Percentiles rank a stretch among this genome's conserved stretches.
These are phyloP conservation scores for Sebastes cheni DNA, from an alignment of 2,797 vertebrate genomes.

Conservation along the genomic window DNA sequence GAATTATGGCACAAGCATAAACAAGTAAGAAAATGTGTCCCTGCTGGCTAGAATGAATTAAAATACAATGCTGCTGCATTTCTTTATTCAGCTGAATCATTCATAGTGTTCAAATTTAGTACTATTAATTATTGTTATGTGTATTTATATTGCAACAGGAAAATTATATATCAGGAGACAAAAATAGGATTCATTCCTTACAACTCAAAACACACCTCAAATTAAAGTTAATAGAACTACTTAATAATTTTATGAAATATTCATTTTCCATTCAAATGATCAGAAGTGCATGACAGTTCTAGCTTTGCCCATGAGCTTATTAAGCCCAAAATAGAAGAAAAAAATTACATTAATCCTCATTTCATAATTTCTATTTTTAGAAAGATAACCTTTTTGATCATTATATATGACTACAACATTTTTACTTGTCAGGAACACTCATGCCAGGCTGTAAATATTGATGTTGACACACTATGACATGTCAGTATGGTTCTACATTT, in stretches of 20 bases:
- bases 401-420: not conserved
- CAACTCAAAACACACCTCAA: too few relatives aligned
- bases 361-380: not conserved
- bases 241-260: too few relatives aligned
- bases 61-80: conserved; percentile 37
- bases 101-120: not conserved
- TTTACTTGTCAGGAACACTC: conserved; percentile 21
- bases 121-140: not conserved
- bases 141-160: not conserved
- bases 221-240: too few relatives aligned
- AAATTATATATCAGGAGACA: not conserved
- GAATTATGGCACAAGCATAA: conserved; percentile 62
- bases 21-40: conserved; percentile 58
- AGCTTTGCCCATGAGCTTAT: not conserved
- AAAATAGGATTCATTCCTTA: not conserved
- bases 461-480: conserved; percentile 11
- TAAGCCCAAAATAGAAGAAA: not conserved
- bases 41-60: conserved; percentile 63
- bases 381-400: conserved; percentile 15
- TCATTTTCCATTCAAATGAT: too few relatives aligned
- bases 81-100: conserved; percentile 34
- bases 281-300: too few relatives aligned
- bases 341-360: not conserved
- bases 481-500: not conserved
- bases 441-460: not conserved